Percentiles rank a stretch among this genome's conserved stretches.
Conservation (phyloP, 2,888 invertebrate species). For the Tetragonisca angustula region DNA sequence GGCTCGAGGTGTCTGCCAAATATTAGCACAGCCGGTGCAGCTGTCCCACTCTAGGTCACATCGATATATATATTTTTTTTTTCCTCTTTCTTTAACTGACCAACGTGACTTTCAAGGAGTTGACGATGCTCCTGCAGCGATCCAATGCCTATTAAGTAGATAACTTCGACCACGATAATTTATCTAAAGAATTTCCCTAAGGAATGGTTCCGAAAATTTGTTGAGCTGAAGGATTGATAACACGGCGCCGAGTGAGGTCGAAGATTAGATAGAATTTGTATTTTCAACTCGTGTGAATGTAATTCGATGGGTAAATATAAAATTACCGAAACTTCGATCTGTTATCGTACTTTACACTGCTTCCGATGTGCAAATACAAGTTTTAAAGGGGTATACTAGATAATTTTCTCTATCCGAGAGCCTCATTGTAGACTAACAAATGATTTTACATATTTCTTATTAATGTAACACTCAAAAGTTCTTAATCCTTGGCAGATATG, state of each 20-base stretch:
- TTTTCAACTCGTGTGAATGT: constrained; percentile 46
- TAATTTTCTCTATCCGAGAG: not conserved
- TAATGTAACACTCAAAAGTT: not conserved
- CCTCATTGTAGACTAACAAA: too few species aligned
- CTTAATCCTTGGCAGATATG: not conserved
- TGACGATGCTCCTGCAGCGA: not conserved
- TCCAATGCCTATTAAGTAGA: not conserved
- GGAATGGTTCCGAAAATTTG: not conserved
- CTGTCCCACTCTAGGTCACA: constrained; percentile 48
- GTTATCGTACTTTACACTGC: not conserved
- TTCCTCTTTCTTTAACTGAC: constrained; percentile 8
- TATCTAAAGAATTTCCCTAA: not conserved
- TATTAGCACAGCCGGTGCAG: constrained; percentile 76
- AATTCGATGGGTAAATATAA: constrained; percentile 40
- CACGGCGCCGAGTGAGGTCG: not conserved
- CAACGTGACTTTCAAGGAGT: not conserved
- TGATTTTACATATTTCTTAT: not conserved
- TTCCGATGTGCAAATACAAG: constrained; percentile 4
- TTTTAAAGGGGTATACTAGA: not conserved
- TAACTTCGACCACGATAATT: constrained; percentile 16
- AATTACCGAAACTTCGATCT: not conserved
- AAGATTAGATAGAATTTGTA: constrained; percentile 67
- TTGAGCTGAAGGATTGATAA: constrained; percentile 25
- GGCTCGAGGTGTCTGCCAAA: constrained; percentile 68
- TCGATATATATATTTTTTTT: not conserved